phyloP scores from a whole-genome alignment of 2,888 invertebrate species.

The Pachycephus smyrnensis region DNA sequence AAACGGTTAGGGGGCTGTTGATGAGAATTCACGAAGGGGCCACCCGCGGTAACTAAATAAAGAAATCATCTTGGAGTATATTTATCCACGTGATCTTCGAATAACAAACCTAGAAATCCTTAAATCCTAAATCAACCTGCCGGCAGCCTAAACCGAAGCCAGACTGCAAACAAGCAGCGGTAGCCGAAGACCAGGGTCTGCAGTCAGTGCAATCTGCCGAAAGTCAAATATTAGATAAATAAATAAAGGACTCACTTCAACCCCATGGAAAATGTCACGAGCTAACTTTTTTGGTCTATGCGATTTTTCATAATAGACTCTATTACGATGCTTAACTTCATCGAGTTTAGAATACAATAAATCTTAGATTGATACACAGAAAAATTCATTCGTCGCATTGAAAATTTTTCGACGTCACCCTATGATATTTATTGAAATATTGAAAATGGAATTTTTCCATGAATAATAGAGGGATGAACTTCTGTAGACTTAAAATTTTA shows the following conservation, averaged over 20 bases:
- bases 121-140: constrained; percentile 65
- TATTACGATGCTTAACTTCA: not conserved
- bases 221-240: constrained; percentile 63
- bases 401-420: too few species aligned
- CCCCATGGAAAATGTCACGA: not conserved
- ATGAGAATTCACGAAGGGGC: constrained; percentile 2
- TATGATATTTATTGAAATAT: not conserved
- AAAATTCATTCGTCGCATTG: not conserved
- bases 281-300: not conserved
- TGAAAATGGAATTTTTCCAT: not conserved
- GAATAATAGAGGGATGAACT: not conserved
- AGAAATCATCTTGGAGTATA: constrained; percentile 56
- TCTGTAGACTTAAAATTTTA: not conserved
- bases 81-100: constrained; percentile 61
- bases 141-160: constrained; percentile 44
- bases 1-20: not conserved
- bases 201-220: constrained; percentile 46
- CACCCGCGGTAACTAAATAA: constrained; percentile 41
- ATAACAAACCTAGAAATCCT: constrained; percentile 63
- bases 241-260: constrained; percentile 42
- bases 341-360: not conserved
- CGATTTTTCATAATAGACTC: not conserved
- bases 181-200: constrained; percentile 6
- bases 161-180: constrained; percentile 55
- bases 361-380: not conserved